phyloP scores from a whole-genome alignment of 2,797 vertebrate species.

The Emydoidea blandingii region DNA sequence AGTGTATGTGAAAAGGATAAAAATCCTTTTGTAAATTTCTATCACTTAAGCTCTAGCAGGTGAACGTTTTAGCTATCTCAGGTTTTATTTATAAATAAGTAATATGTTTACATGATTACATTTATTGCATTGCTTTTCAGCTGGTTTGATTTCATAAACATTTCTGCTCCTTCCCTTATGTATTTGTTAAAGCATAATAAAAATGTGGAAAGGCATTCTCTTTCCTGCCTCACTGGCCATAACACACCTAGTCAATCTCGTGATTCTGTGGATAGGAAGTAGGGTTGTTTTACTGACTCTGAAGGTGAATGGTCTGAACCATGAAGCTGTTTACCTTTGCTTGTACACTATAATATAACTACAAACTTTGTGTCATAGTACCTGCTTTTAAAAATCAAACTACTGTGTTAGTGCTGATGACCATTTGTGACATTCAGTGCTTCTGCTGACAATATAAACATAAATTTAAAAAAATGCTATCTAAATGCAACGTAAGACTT shows the following conservation, averaged over 20 bases:
- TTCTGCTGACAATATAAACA: background rate
- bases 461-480: background rate
- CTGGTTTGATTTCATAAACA: background rate
- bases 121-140: rapidly evolving
- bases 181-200: rapidly evolving
- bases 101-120: background rate
- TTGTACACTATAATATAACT: background rate
- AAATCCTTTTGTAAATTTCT: background rate
- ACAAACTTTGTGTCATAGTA: rapidly evolving
- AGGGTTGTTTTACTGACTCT: rapidly evolving
- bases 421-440: background rate
- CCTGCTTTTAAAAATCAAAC: background rate
- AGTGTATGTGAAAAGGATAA: background rate
- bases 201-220: background rate
- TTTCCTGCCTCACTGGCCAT: rapidly evolving
- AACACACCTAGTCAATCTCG: background rate
- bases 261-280: rapidly evolving
- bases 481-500: background rate
- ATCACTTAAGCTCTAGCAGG: background rate
- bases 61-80: rapidly evolving
- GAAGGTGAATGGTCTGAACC: background rate
- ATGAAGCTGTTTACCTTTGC: rapidly evolving
- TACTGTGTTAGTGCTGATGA: rapidly evolving
- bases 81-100: background rate
- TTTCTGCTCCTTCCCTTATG: rapidly evolving